phyloP scores from a whole-genome alignment of 2,797 vertebrate genomes.

The Lacerta viridis region DNA sequence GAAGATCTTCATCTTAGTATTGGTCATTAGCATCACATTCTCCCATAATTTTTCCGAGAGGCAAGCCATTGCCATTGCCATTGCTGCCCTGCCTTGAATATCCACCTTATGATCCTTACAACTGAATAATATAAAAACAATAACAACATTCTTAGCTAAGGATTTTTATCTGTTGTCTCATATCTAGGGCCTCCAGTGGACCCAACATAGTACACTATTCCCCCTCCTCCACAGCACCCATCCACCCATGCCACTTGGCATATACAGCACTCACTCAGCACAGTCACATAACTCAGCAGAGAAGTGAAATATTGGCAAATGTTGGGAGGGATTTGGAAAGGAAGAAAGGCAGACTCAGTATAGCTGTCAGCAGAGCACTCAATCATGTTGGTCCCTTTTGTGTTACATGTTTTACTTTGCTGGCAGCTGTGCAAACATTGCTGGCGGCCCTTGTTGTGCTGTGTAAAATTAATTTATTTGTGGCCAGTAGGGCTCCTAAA shows the following conservation, averaged over 20 bases:
- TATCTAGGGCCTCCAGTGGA: background rate
- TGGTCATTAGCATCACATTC: too few species aligned
- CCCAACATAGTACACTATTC: background rate
- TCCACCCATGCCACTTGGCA: background rate
- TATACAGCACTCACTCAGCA: background rate
- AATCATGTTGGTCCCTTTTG: background rate
- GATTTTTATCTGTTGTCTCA: background rate
- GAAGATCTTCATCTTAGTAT: too few species aligned
- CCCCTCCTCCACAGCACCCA: too few species aligned
- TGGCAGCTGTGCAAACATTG: background rate
- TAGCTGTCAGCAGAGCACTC: background rate
- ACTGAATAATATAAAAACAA: background rate
- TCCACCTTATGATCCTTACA: too few species aligned
- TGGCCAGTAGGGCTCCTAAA: background rate
- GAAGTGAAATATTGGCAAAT: background rate
- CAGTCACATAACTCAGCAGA: background rate
- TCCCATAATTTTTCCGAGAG: too few species aligned
- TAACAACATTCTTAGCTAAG: too few species aligned
- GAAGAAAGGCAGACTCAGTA: background rate
- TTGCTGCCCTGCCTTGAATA: background rate
- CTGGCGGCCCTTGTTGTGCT: background rate
- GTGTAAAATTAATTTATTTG: constrained; percentile 15
- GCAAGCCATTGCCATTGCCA: background rate
- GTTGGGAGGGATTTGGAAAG: background rate
- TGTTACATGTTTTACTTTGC: background rate